A percentile compares a stretch with the other conserved stretches of the same genome.
These are phyloP conservation scores for Alaudala cheleensis DNA, from an alignment of 2,113 vertebrate species.

Conservation along the genomic window DNA sequence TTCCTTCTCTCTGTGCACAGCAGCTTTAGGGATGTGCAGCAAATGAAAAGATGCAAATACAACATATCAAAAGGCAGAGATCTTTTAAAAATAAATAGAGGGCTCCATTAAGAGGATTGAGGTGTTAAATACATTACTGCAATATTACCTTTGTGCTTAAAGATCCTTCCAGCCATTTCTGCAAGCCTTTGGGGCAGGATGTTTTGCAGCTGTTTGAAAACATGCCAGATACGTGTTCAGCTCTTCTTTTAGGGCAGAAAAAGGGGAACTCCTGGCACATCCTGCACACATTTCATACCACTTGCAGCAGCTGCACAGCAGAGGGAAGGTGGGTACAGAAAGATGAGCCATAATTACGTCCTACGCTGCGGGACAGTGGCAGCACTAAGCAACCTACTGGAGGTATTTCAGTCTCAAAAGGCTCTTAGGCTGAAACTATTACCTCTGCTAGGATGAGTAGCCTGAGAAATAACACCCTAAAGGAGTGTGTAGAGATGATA, in stretches of 20 bases:
- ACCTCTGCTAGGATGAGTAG: background rate
- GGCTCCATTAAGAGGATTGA: background rate
- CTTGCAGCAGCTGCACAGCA: background rate
- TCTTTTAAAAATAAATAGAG: background rate
- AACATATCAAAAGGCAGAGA: background rate
- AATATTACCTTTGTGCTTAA: background rate
- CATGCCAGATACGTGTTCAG: background rate
- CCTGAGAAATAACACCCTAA: background rate
- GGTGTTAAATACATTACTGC: background rate
- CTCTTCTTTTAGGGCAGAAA: background rate
- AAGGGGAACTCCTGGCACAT: background rate
- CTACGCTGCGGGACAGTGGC: background rate
- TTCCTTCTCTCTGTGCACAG: background rate
- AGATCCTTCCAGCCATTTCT: background rate
- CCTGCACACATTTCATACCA: accelerated
- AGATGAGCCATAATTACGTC: background rate
- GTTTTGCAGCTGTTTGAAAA: background rate
- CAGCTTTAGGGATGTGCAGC: background rate
- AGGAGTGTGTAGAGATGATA: background rate
- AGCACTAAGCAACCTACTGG: background rate
- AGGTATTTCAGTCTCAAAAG: background rate
- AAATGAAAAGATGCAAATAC: background rate
- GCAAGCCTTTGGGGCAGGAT: background rate
- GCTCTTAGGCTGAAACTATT: background rate
- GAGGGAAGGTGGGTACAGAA: background rate